Evolutionary conservation across 2,797 vertebrate species (phyloP), one percentile per base, ranked within the genome.

Genomic region (Heterohyrax brucei): DNA sequence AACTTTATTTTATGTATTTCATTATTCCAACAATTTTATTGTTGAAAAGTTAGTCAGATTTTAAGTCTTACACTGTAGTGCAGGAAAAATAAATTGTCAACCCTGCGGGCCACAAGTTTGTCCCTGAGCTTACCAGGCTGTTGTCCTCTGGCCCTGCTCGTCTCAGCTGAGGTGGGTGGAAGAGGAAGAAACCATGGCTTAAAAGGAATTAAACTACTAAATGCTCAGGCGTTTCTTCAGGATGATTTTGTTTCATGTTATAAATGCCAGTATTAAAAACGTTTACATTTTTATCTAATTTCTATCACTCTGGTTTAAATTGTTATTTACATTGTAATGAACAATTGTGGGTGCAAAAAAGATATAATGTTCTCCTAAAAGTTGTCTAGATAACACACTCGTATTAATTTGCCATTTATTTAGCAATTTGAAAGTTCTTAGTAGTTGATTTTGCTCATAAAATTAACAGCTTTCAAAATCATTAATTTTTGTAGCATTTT

Each of bases 401-500:
- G 1, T 46, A 44, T 94, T 66, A 88, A 91, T 13, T 85, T 44
- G 30, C 61, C 62, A 13, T 77, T 94, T 83, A 79, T 56, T 92
- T 90, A 88, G 53, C 53, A 87, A 73, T 84, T 93, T 83, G 22
- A 73, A 94, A 96, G 48, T 95, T 95, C 72, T 93, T 73, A 96
- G 89, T 93, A 95, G 68, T 73, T 90, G 50, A 64, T 84, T 97
- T 85, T 90, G 73, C 80, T 79, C 70, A 85, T 87, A 87, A 82
- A 91, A 89, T 96, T 85, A 94, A 92, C 87, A 80, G 48, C 66
- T 95, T 95, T 80, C 30, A 53, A 61, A 48, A 50, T 94, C 76
- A 85, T 93, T 93, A 91, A 91, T 91, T 95, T 96, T 86, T 80
- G 50, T 84, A 44, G 70, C 26, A 24, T 91, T 94, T 96, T 94